These are phyloP conservation scores for Karalla daura DNA, from an alignment of 2,797 vertebrate species.

Conservation along the genomic window DNA sequence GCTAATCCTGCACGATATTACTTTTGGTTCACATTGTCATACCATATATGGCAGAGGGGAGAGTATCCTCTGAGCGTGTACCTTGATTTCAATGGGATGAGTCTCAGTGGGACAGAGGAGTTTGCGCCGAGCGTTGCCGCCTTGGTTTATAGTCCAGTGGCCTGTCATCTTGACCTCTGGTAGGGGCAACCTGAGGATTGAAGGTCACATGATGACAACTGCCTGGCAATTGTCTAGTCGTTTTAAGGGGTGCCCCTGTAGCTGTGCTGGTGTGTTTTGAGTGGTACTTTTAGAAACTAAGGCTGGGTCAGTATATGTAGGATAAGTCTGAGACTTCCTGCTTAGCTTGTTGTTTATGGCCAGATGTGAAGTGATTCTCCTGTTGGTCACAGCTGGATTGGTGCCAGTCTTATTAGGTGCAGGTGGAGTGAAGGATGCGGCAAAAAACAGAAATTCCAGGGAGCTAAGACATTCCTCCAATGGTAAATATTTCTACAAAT, in stretches of 20 bases:
- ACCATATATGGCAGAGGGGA: neutral
- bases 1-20: no score
- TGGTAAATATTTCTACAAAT: constrained; percentile 50
- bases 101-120: constrained; percentile 91
- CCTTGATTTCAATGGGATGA: constrained; percentile 89
- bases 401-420: constrained; percentile 54
- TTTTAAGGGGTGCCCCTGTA: neutral
- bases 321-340: neutral
- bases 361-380: constrained; percentile 52
- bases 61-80: constrained; percentile 54
- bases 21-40: no score
- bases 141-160: constrained; percentile 90
- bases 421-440: constrained; percentile 54
- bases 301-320: neutral
- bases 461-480: constrained; percentile 20
- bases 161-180: constrained; percentile 90
- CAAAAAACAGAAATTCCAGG: constrained; percentile 17
- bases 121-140: constrained; percentile 82
- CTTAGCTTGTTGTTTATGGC: constrained; percentile 51
- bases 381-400: constrained; percentile 54
- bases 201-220: constrained; percentile 46
- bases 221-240: neutral
- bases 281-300: neutral
- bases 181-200: constrained; percentile 87
- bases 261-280: neutral